Evolutionary conservation across 1,140 invertebrate genomes (phyloP).

Genomic region (Oscheius sp.): DNA sequence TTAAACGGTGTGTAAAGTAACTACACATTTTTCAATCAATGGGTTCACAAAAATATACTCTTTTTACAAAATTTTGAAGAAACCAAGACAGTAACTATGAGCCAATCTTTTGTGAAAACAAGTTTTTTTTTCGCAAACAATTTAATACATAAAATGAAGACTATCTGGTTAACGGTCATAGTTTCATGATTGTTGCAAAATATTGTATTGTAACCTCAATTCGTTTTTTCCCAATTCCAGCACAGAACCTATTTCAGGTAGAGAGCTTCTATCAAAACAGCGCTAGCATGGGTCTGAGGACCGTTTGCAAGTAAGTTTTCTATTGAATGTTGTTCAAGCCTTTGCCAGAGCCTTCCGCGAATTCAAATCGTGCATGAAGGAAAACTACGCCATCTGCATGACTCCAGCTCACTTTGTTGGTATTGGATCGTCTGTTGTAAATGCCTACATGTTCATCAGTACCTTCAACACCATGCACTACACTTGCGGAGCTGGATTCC

Average conservation of each 20-base stretch:
- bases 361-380: constrained; percentile 37
- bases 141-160: too few species aligned
- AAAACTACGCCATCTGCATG: constrained; percentile 33
- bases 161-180: too few species aligned
- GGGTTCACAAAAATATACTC: too few species aligned
- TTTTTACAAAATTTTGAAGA: too few species aligned
- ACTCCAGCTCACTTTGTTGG: constrained; percentile 16
- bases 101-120: too few species aligned
- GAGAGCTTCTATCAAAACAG: constrained; percentile 26
- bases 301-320: constrained; percentile 35
- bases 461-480: constrained; percentile 42
- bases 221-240: not conserved
- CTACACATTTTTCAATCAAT: too few species aligned
- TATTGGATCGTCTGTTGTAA: constrained; percentile 2
- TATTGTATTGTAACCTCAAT: not conserved
- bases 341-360: constrained; percentile 39
- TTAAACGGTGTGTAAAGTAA: too few species aligned
- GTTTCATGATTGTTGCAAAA: too few species aligned
- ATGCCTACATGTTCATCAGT: constrained; percentile 35
- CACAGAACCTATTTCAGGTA: constrained; percentile 5
- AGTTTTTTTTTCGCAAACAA: too few species aligned
- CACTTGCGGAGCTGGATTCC: constrained; percentile 41
- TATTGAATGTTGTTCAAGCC: not conserved
- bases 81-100: too few species aligned
- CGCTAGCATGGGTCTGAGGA: constrained; percentile 25